phyloP scores from a whole-genome alignment of 2,797 vertebrate genomes.

The Gymnoscopelus microlampas region DNA sequence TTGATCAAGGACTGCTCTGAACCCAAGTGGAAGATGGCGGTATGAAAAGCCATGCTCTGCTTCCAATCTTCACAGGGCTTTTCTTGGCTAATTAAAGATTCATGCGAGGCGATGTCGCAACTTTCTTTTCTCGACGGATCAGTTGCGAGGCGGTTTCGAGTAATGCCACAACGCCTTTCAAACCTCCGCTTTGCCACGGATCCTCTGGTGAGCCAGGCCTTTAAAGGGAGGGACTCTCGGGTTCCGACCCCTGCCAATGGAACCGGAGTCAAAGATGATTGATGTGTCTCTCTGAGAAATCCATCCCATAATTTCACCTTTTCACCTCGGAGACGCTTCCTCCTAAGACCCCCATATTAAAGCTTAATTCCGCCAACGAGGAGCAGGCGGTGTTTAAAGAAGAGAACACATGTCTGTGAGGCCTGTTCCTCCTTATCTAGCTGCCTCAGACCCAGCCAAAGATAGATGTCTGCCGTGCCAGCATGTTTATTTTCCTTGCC shows the following conservation, averaged over 20 bases:
- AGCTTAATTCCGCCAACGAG: slow-evolving; percentile 70
- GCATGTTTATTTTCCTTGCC: slow-evolving; percentile 78
- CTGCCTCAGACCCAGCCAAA: slow-evolving; percentile 69
- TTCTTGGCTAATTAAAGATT: slow-evolving; percentile 70
- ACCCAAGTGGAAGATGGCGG: slow-evolving; percentile 35
- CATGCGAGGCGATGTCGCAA: slow-evolving; percentile 61
- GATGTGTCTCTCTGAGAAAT: slow-evolving; percentile 66
- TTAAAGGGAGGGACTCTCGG: slow-evolving; percentile 24
- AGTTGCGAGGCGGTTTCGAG: slow-evolving; percentile 51
- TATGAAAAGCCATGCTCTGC: slow-evolving; percentile 27
- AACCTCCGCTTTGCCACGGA: slow-evolving; percentile 41
- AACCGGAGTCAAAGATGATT: slow-evolving; percentile 68
- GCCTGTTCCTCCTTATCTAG: slow-evolving; percentile 74
- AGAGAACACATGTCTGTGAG: slow-evolving; percentile 70
- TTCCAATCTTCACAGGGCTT: slow-evolving; percentile 45
- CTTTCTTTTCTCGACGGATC: slow-evolving; percentile 54
- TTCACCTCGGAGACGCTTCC: slow-evolving; percentile 66
- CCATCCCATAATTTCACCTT: slow-evolving; percentile 77
- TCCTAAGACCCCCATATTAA: slow-evolving; percentile 69
- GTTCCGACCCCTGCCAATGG: slow-evolving; percentile 54
- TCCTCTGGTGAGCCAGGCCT: slow-evolving; percentile 40
- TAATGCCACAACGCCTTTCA: slow-evolving; percentile 50
- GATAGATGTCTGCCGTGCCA: slow-evolving; percentile 75
- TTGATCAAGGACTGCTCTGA: slow-evolving; percentile 39
- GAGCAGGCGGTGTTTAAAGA: slow-evolving; percentile 69